phyloP scores from a whole-genome alignment of 2,888 invertebrate genomes.

The Prenolepis imparis region DNA sequence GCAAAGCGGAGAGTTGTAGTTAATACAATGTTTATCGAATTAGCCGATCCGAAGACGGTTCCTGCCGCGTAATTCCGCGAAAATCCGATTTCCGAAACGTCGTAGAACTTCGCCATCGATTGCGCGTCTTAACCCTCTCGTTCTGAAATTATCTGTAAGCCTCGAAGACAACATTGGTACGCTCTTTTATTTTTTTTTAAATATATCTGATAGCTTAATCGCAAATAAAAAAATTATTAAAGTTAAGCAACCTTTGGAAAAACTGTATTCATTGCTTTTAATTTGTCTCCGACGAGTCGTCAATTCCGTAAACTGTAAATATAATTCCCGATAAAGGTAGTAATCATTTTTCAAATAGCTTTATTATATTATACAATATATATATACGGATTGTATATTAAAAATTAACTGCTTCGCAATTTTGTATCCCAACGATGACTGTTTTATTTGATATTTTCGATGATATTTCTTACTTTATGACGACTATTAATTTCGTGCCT shows the following conservation, averaged over 20 bases:
- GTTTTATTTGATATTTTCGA: slow-evolving; percentile 38
- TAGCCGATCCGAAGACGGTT: slow-evolving; percentile 26
- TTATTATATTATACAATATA: background rate
- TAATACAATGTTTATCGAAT: slow-evolving; percentile 47
- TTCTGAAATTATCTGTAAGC: background rate
- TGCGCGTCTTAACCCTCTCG: background rate
- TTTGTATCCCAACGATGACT: slow-evolving; percentile 8
- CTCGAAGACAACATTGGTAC: background rate
- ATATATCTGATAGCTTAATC: background rate
- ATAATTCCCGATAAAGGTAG: background rate
- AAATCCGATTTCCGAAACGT: slow-evolving; percentile 49
- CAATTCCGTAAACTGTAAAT: background rate
- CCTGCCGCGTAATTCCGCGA: slow-evolving; percentile 20
- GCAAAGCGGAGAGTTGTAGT: slow-evolving; percentile 24
- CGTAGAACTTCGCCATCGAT: slow-evolving; percentile 13
- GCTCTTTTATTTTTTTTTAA: background rate
- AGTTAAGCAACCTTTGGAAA: background rate
- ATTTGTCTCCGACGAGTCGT: background rate
- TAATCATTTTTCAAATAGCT: background rate
- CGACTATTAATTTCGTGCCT: slow-evolving; percentile 40
- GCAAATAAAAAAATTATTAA: background rate
- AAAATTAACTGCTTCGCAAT: slow-evolving; percentile 29
- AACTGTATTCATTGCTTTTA: background rate
- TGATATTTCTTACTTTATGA: slow-evolving; percentile 53
- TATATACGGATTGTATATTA: background rate